Conservation (phyloP, 2,888 invertebrate species). For the Eupithecia inturbata region DNA sequence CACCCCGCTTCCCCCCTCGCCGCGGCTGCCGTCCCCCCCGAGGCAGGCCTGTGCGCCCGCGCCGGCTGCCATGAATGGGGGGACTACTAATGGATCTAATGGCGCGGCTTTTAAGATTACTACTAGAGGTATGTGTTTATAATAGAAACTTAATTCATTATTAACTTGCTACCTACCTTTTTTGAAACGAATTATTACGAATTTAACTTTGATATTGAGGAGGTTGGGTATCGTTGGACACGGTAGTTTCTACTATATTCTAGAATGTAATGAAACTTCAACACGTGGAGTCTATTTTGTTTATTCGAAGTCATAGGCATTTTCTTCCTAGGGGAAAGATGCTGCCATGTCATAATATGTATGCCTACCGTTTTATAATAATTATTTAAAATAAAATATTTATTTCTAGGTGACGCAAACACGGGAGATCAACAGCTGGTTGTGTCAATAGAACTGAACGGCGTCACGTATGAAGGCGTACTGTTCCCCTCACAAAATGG, state of each 20-base stretch:
- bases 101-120: constrained; percentile 94
- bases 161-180: not conserved
- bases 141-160: not conserved
- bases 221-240: not conserved
- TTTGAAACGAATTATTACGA: not conserved
- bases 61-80: constrained; percentile 43
- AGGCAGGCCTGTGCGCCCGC: constrained; percentile 47
- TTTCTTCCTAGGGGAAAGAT: not conserved
- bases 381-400: constrained; percentile 30
- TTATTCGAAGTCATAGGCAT: not conserved
- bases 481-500: constrained; percentile 86
- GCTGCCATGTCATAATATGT: not conserved
- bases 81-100: constrained; percentile 58
- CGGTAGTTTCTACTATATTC: not conserved
- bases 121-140: constrained; percentile 86
- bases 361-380: not conserved
- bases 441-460: constrained; percentile 98
- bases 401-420: constrained; percentile 89
- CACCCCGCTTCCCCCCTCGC: constrained; percentile 67
- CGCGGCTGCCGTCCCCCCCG: constrained; percentile 58
- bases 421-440: constrained; percentile 95
- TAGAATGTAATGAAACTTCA: not conserved
- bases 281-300: not conserved
- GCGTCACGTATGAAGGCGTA: constrained; percentile 97
- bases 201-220: not conserved